Conservation (phyloP, 2,888 invertebrate species). For the Phaonia tiefii region DNA sequence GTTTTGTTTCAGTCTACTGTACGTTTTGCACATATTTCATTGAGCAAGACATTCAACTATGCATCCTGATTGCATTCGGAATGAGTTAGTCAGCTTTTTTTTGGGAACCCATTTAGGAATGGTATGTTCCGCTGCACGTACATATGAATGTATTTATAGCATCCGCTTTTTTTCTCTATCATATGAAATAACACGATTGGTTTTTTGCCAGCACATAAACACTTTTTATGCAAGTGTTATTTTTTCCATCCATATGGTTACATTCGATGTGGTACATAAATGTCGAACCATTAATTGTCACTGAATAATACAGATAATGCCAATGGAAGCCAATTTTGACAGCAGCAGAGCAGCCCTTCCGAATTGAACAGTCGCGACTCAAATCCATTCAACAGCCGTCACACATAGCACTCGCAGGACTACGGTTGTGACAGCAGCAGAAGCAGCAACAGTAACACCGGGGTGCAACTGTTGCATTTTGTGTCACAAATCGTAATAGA, state of each 20-base stretch:
- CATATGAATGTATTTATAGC: constrained; percentile 9
- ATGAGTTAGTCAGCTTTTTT: neutral
- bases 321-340: constrained; percentile 65
- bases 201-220: constrained; percentile 1
- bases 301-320: constrained; percentile 60
- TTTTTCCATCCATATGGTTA: neutral
- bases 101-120: neutral
- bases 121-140: neutral
- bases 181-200: neutral
- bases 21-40: no score
- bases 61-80: constrained; percentile 12
- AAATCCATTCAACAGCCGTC: constrained; percentile 5
- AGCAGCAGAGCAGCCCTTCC: constrained; percentile 42
- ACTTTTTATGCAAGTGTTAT: constrained; percentile 16
- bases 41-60: no score
- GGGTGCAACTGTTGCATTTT: constrained; percentile 28
- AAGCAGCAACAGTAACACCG: neutral
- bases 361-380: neutral
- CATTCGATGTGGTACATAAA: constrained; percentile 30
- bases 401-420: neutral
- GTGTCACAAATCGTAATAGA: neutral
- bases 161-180: constrained; percentile 2
- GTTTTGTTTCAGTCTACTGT: no score
- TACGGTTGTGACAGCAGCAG: neutral
- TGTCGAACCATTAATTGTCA: constrained; percentile 59